These are phyloP conservation scores for Saccostrea glomerata DNA, from an alignment of 1,140 invertebrate species.

Conservation along the genomic window DNA sequence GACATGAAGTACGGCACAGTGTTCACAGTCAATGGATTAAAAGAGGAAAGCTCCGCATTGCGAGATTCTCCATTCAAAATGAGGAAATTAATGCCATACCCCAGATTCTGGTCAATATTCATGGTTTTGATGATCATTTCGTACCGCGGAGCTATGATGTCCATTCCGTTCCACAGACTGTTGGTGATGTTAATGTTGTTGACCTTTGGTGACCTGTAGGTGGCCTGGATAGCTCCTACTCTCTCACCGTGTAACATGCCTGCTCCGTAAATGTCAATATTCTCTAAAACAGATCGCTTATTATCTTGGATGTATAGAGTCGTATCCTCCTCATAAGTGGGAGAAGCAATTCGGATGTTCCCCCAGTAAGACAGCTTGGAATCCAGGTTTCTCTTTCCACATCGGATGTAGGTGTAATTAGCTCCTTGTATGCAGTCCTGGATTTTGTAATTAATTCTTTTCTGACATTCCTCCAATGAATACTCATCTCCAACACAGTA, in stretches of 20 bases:
- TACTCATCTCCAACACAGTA: slow-evolving; percentile 90
- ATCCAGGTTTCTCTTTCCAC: slow-evolving; percentile 88
- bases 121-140: slow-evolving; percentile 76
- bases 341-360: slow-evolving; percentile 93
- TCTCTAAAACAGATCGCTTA: slow-evolving; percentile 83
- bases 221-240: slow-evolving; percentile 91
- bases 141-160: slow-evolving; percentile 91
- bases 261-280: slow-evolving; percentile 94
- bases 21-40: slow-evolving; percentile 78
- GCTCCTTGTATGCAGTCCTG: slow-evolving; percentile 79
- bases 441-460: slow-evolving; percentile 82
- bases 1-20: slow-evolving; percentile 96
- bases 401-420: slow-evolving; percentile 97
- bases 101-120: slow-evolving; percentile 90
- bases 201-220: slow-evolving; percentile 90
- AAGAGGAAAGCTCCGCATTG: slow-evolving; percentile 90
- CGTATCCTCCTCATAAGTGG: slow-evolving; percentile 88
- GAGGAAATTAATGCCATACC: slow-evolving; percentile 92
- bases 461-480: slow-evolving; percentile 91
- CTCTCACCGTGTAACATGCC: slow-evolving; percentile 97
- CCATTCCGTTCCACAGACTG: slow-evolving; percentile 94
- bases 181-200: slow-evolving; percentile 90
- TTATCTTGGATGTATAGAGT: slow-evolving; percentile 75
- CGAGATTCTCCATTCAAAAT: slow-evolving; percentile 95
- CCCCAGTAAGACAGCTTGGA: slow-evolving; percentile 93